phyloP scores from a whole-genome alignment of 1,140 invertebrate species.

The Drosophila gunungcola region DNA sequence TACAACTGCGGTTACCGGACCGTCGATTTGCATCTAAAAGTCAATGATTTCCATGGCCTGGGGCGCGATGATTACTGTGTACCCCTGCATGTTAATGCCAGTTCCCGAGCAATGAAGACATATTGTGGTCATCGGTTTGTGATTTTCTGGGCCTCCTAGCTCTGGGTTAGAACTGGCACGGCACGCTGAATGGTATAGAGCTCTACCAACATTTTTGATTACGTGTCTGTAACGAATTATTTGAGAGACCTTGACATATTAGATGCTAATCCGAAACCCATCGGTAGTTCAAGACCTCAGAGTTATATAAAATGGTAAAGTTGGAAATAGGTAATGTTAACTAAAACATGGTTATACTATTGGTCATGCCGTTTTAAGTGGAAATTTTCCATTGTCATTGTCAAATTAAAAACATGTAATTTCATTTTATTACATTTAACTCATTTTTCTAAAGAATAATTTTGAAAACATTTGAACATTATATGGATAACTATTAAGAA shows the following conservation, averaged over 20 bases:
- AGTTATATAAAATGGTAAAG: background rate
- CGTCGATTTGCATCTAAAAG: conserved; percentile 48
- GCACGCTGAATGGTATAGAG: background rate
- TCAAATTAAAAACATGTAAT: no score
- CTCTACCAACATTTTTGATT: background rate
- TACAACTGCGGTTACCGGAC: conserved; percentile 43
- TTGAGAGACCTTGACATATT: background rate
- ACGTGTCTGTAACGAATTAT: background rate
- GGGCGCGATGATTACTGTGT: conserved; percentile 34
- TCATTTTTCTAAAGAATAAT: no score
- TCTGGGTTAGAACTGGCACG: conserved; percentile 9
- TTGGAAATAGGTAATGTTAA: no score
- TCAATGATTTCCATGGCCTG: conserved; percentile 61
- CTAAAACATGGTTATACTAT: no score
- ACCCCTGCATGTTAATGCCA: conserved; percentile 36
- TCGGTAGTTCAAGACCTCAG: background rate
- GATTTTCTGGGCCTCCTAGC: conserved; percentile 26
- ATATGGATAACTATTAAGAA: no score
- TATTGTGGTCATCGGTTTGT: conserved; percentile 43
- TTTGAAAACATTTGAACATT: no score
- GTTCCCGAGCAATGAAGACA: conserved; percentile 64
- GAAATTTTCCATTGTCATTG: background rate
- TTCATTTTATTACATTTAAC: no score
- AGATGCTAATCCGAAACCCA: background rate
- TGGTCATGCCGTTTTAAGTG: background rate